Conservation (phyloP, 2,797 vertebrate genomes). For the Falco peregrinus region DNA sequence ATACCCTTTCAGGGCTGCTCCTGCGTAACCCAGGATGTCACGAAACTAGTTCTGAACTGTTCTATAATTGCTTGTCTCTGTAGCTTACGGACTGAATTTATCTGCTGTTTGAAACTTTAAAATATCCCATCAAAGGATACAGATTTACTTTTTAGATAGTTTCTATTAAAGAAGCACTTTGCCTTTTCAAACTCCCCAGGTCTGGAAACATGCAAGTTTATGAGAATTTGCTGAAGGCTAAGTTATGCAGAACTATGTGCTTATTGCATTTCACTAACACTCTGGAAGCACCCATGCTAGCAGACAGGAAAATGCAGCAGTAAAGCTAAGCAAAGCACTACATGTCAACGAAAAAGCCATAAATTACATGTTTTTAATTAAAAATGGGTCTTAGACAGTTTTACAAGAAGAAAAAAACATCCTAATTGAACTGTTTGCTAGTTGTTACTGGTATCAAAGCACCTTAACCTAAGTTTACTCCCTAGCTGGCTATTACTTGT, state of each 20-base stretch:
- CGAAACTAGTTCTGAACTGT: not conserved
- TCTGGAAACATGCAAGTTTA: not conserved
- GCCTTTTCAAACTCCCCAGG: not conserved
- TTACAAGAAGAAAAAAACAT: not conserved
- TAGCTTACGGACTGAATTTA: not conserved
- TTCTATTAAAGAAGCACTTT: not conserved
- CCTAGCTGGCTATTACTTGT: not conserved
- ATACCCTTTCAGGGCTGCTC: not conserved
- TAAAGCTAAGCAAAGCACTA: not conserved
- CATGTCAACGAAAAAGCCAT: not conserved
- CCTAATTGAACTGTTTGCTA: not conserved
- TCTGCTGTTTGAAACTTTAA: not conserved
- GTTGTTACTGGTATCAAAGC: not conserved
- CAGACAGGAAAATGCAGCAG: not conserved
- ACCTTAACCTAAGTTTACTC: not conserved
- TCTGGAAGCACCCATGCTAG: not conserved
- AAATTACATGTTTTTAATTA: not conserved
- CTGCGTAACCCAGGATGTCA: not conserved
- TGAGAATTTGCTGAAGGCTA: not conserved
- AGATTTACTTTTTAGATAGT: not conserved
- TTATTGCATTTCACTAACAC: not conserved
- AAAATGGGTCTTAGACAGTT: not conserved
- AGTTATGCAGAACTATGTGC: accelerated
- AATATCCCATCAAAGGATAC: accelerated
- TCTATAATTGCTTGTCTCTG: not conserved